Evolutionary conservation across 2,113 vertebrate species (phyloP), one percentile per base, ranked within the genome.

Genomic region (Vulpes ferrilata): DNA sequence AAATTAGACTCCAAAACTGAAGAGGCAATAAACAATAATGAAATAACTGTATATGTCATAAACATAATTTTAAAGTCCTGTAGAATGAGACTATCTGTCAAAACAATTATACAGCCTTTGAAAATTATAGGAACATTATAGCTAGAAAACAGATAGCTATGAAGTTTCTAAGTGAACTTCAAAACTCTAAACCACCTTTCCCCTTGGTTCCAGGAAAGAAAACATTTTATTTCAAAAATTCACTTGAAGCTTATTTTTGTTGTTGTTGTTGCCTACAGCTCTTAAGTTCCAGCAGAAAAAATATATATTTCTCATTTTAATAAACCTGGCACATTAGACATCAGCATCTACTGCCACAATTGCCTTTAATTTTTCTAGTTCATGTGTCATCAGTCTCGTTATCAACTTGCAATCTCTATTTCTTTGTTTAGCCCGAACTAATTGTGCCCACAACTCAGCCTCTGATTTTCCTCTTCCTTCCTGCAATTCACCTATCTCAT

Each of bases 401-500:
- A 98, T 99, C 99, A 59, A 98, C 99, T 92, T 99, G 99, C 96
- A 99, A 99, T 99, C 99, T 98, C 99, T 98, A 4, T 99, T 99
- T 94, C 99, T 99, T 96, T 99, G 99, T 95, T 99, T 99, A 59
- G 99, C 99, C 97, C 99, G 99, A 62, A 99, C 98, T 32, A 99
- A 99, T 96, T 99, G 99, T 4, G 99, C 99, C 97, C 99, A 99
- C 98, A 99, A 98, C 97, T 99, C 99, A 3, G 99, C 99, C 98
- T 99, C 99, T 98, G 99, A 98, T 96, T 99, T 99, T 90, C 99
- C 99, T 98, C 99, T 99, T 88, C 99, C 99, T 97, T 99, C 99
- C 98, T 99, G 99, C 98, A 99, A 99, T 97, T 99, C 99, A 98
- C 99, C 99, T 98, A 99, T 99, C 98, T 99, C 99, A 97, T 99